These are phyloP conservation scores for Eudasyphora cyanicolor DNA, from an alignment of 2,888 invertebrate species.

Conservation along the genomic window DNA sequence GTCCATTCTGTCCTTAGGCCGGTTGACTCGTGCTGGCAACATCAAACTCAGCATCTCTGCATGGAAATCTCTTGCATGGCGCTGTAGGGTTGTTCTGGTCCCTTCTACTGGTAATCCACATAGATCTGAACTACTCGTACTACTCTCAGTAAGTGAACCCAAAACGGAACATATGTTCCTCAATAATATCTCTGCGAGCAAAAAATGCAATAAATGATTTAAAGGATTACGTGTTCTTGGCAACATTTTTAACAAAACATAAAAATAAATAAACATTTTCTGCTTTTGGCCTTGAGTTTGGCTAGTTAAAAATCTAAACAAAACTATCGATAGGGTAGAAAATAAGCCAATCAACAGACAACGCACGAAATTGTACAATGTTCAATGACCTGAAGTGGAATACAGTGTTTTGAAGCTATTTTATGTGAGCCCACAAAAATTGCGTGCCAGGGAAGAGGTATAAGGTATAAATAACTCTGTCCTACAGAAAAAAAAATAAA, in stretches of 20 bases:
- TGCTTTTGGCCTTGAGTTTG: neutral
- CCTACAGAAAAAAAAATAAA: no score
- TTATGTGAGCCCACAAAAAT: no score
- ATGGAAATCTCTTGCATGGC: slow-evolving; percentile 1
- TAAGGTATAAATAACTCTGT: no score
- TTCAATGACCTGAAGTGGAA: no score
- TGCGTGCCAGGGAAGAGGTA: no score
- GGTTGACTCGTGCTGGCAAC: neutral
- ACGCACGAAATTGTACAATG: no score
- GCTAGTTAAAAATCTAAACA: neutral
- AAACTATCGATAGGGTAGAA: neutral
- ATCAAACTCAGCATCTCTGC: neutral
- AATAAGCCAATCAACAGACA: neutral
- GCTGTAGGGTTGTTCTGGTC: slow-evolving; percentile 53
- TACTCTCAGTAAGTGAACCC: neutral
- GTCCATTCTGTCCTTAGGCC: slow-evolving; percentile 18
- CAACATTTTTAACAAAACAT: neutral
- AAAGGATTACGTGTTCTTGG: slow-evolving; percentile 14
- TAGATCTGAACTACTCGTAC: no score
- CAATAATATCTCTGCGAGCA: neutral
- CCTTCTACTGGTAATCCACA: neutral
- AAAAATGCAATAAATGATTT: slow-evolving; percentile 14
- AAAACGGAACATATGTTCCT: neutral
- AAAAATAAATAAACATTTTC: slow-evolving; percentile 18
- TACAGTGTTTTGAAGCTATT: no score